Conservation (phyloP, 1,140 invertebrate species). For the Temnothorax longispinosus region DNA sequence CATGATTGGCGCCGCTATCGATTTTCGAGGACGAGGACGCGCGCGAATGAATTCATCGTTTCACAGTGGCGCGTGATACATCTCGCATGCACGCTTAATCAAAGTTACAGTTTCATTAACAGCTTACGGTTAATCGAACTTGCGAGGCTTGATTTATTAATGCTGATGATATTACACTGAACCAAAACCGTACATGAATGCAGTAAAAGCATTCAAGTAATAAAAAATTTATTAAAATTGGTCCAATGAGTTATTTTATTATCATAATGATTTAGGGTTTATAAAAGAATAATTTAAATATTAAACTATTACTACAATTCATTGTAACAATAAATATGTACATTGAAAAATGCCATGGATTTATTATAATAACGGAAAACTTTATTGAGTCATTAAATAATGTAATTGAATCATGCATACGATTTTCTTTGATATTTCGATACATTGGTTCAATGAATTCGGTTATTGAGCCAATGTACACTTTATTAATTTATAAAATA, state of each 20-base stretch:
- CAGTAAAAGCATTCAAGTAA: background rate
- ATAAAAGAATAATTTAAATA: background rate
- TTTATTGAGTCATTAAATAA: too few species aligned
- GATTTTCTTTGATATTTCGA: too few species aligned
- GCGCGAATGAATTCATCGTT: conserved; percentile 12
- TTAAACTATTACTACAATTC: conserved; percentile 16
- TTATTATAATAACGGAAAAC: too few species aligned
- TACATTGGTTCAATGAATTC: too few species aligned
- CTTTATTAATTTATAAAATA: too few species aligned
- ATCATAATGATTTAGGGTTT: background rate
- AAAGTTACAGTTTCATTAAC: conserved; percentile 32
- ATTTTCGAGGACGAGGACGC: background rate
- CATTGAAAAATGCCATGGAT: too few species aligned
- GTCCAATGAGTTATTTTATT: conserved; percentile 5
- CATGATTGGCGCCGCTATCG: background rate
- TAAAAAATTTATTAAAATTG: conserved; percentile 7
- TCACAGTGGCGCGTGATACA: background rate
- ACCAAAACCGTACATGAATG: background rate
- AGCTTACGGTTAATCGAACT: conserved; percentile 20
- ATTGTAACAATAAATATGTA: too few species aligned
- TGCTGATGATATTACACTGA: conserved; percentile 15
- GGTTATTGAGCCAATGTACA: too few species aligned
- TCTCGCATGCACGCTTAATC: background rate
- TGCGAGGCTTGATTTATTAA: conserved; percentile 14
- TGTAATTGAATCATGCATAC: too few species aligned